A percentile compares a stretch with the other conserved stretches of the same genome.
These are phyloP conservation scores for Fundulus diaphanus DNA, from an alignment of 2,797 vertebrate genomes.

Conservation along the genomic window DNA sequence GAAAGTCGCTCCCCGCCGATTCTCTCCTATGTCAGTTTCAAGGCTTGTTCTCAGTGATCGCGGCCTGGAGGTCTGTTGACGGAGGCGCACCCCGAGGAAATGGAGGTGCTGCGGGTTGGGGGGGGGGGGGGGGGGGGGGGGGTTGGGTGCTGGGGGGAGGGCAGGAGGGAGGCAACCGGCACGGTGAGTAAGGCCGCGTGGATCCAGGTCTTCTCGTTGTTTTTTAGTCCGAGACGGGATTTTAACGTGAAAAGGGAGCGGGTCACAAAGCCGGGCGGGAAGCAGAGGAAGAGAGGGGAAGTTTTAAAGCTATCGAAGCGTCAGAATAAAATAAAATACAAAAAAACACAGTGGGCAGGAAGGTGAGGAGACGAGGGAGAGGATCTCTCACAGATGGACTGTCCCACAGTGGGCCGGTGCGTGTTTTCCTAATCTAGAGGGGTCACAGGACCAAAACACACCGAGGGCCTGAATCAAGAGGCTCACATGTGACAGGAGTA, in stretches of 20 bases:
- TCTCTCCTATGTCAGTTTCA: conserved; percentile 53
- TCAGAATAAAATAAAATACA: too few species aligned
- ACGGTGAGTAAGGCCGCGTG: conserved; percentile 63
- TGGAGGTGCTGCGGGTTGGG: conserved; percentile 16
- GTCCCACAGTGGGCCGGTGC: conserved; percentile 53
- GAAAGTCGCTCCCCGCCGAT: conserved; percentile 40
- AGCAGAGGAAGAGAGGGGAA: conserved; percentile 47
- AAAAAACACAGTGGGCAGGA: conserved; percentile 53
- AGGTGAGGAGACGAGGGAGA: conserved; percentile 27
- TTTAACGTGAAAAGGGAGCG: conserved; percentile 59
- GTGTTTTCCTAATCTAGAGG: conserved; percentile 36
- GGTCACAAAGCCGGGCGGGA: conserved; percentile 56
- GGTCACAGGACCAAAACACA: conserved; percentile 55
- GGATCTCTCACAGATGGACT: conserved; percentile 38
- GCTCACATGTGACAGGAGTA: conserved; percentile 17
- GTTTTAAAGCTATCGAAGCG: conserved; percentile 80
- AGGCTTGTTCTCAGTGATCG: conserved; percentile 60
- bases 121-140: not conserved
- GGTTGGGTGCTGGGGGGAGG: conserved; percentile 11
- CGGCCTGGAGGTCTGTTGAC: conserved; percentile 67
- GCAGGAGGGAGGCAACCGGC: conserved; percentile 36
- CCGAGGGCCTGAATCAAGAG: conserved; percentile 46
- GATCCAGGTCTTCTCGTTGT: conserved; percentile 45
- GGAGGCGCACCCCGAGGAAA: conserved; percentile 69
- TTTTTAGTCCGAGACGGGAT: conserved; percentile 15